Conservation (phyloP, 2,888 invertebrate species). For the Fragum sueziense region DNA sequence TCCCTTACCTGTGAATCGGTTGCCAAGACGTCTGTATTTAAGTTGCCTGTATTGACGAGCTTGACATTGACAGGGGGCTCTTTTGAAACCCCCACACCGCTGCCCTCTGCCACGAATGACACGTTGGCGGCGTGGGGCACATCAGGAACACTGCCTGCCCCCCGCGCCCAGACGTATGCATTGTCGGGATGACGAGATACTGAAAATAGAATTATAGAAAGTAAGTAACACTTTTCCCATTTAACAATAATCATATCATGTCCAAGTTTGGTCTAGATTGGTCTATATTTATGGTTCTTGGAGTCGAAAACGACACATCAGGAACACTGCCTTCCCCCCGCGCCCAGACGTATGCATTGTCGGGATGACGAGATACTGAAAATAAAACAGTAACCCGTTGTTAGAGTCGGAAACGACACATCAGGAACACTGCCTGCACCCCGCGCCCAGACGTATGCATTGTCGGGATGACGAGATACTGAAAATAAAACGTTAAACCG, state of each 20-base stretch:
- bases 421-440: constrained; percentile 96
- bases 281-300: too few relatives aligned
- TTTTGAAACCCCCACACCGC: constrained; percentile 88
- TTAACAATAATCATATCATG: too few relatives aligned
- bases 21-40: constrained; percentile 51
- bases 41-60: constrained; percentile 70
- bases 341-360: constrained; percentile 92
- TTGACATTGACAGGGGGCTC: constrained; percentile 86
- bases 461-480: constrained; percentile 81
- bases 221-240: too few relatives aligned
- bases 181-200: constrained; percentile 82
- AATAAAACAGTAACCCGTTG: too few relatives aligned
- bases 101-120: constrained; percentile 87
- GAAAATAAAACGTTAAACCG: too few relatives aligned
- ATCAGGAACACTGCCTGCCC: constrained; percentile 99
- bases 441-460: constrained; percentile 94
- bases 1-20: constrained; percentile 82
- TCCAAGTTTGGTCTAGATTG: too few relatives aligned
- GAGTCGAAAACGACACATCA: too few relatives aligned
- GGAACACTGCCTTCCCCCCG: constrained; percentile 99
- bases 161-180: constrained; percentile 96
- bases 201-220: too few relatives aligned
- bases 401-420: too few relatives aligned
- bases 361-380: constrained; percentile 70
- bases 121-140: constrained; percentile 92